Conservation (phyloP, 1,140 invertebrate genomes). For the Meteorus sp. region DNA sequence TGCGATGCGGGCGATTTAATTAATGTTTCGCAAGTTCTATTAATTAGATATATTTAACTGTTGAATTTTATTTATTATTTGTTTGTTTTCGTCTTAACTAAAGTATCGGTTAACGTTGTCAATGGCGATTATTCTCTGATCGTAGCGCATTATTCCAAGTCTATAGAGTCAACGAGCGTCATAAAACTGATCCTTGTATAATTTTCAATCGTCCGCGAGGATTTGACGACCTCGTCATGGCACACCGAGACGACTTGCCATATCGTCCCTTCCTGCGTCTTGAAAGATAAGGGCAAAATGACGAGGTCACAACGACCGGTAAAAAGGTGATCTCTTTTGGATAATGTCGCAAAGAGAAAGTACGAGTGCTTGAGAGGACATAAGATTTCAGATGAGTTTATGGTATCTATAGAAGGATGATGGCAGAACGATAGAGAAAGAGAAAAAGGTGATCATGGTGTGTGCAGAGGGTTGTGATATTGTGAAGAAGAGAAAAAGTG, state of each 20-base stretch:
- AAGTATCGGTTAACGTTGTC: too few relatives aligned
- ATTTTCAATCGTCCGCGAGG: constrained; percentile 58
- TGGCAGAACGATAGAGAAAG: constrained; percentile 30
- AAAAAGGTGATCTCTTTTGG: constrained; percentile 57
- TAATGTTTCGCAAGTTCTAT: too few relatives aligned
- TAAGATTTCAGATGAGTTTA: constrained; percentile 22
- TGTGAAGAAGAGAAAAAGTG: neutral
- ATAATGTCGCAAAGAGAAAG: constrained; percentile 44
- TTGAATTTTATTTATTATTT: too few relatives aligned
- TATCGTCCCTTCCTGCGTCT: constrained; percentile 39
- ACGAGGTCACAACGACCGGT: constrained; percentile 60
- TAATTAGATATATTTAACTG: too few relatives aligned
- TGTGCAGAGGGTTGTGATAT: too few relatives aligned
- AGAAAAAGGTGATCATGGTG: constrained; percentile 17
- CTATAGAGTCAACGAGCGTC: constrained; percentile 47
- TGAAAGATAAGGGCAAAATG: constrained; percentile 57
- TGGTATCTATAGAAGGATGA: too few relatives aligned
- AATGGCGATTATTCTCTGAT: too few relatives aligned
- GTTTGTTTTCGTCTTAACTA: too few relatives aligned
- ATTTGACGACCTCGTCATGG: constrained; percentile 59
- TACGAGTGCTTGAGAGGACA: constrained; percentile 26
- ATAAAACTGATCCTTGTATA: constrained; percentile 61
- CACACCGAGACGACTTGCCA: constrained; percentile 31
- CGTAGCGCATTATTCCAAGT: constrained; percentile 38
- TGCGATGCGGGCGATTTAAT: too few relatives aligned